phyloP scores from a whole-genome alignment of 2,113 vertebrate species.

The Cnemophilus loriae region DNA sequence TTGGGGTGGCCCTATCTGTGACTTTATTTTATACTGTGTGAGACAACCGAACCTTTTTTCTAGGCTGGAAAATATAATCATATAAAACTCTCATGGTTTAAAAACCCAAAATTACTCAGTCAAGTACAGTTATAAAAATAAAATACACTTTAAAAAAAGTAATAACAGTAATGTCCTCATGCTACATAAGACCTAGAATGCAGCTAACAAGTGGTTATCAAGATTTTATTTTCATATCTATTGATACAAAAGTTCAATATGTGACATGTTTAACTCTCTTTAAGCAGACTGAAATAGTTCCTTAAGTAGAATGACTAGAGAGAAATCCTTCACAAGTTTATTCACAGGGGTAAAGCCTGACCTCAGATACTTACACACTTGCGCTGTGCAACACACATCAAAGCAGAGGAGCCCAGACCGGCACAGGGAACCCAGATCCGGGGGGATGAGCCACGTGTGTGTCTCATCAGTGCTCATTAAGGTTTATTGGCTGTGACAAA shows the following conservation, averaged over 20 bases:
- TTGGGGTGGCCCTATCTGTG: background rate
- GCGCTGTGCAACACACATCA: rapidly evolving
- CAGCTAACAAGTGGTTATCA: background rate
- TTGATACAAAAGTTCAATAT: background rate
- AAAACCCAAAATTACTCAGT: background rate
- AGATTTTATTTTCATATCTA: background rate
- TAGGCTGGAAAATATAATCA: slow-evolving; percentile 8
- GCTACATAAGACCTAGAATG: background rate
- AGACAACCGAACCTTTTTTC: background rate
- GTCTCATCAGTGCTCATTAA: background rate
- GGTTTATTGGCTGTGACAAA: background rate
- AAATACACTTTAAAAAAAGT: background rate
- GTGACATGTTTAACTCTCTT: background rate
- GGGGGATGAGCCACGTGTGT: background rate
- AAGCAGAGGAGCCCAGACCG: background rate
- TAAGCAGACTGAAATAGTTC: background rate
- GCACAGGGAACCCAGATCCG: background rate
- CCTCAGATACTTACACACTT: background rate
- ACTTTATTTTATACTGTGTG: background rate
- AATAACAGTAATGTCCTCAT: background rate
- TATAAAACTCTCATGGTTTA: background rate
- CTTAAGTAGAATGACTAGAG: background rate
- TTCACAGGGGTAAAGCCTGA: background rate
- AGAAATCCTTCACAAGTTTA: background rate
- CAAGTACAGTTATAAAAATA: background rate